Conservation (phyloP, 30 jellyfish, hydroid and myxozoan genomes). For the Catostylus mosaicus region DNA sequence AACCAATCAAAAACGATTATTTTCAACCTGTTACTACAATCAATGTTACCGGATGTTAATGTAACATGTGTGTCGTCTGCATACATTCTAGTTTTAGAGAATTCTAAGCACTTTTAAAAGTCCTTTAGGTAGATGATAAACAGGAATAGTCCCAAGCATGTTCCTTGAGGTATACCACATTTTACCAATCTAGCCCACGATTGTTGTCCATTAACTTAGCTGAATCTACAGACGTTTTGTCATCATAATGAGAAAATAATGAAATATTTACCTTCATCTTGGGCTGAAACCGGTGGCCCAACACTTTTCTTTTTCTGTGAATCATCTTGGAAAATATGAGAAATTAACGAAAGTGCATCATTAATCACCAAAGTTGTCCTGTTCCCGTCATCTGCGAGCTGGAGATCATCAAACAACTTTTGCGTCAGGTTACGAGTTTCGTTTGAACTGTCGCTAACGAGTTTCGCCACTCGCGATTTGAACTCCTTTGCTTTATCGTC, state of each 20-base stretch:
- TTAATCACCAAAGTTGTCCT: slow-evolving; percentile 77
- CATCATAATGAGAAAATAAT: too few species aligned
- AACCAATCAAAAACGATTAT: too few species aligned
- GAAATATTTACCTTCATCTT: neutral
- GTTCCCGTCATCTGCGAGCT: slow-evolving; percentile 67
- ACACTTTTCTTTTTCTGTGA: slow-evolving; percentile 60
- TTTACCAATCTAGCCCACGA: too few species aligned
- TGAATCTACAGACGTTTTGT: neutral
- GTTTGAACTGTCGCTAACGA: slow-evolving; percentile 83
- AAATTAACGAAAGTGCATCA: slow-evolving; percentile 84
- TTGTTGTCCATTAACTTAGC: neutral
- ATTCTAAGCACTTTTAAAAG: too few species aligned
- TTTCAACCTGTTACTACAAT: too few species aligned
- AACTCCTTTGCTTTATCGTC: slow-evolving; percentile 70
- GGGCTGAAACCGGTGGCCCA: slow-evolving; percentile 4
- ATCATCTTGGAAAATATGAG: slow-evolving; percentile 77
- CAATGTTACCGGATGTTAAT: too few species aligned
- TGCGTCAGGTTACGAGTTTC: slow-evolving; percentile 82
- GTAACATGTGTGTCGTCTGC: too few species aligned
- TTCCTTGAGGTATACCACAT: too few species aligned
- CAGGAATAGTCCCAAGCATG: too few species aligned
- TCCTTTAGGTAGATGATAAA: too few species aligned
- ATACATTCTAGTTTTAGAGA: too few species aligned
- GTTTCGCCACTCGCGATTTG: slow-evolving; percentile 81
- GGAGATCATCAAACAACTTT: slow-evolving; percentile 79